phyloP scores from a whole-genome alignment of 2,797 vertebrate species.

The Toxotes lorentzi region DNA sequence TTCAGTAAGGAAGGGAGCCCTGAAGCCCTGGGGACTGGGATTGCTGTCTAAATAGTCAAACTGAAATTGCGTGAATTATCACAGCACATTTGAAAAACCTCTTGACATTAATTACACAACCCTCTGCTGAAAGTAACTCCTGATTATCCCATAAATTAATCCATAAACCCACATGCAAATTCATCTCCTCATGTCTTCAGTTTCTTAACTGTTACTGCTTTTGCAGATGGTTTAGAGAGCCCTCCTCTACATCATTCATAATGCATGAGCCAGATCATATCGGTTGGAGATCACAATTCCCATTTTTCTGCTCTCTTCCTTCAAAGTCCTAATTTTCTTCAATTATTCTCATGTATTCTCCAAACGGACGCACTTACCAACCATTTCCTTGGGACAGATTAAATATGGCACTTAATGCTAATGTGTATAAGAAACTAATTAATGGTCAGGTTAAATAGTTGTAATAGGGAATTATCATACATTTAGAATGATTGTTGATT shows the following conservation, averaged over 20 bases:
- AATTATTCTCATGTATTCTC: slow-evolving; percentile 53
- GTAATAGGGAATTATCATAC: not conserved
- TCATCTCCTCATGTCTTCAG: slow-evolving; percentile 39
- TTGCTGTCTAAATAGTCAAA: slow-evolving; percentile 55
- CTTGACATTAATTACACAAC: slow-evolving; percentile 78
- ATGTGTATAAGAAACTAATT: not conserved
- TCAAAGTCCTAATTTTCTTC: slow-evolving; percentile 59
- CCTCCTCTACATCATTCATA: slow-evolving; percentile 62
- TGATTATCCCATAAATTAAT: slow-evolving; percentile 73
- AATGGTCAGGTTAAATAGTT: not conserved
- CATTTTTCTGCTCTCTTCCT: slow-evolving; percentile 39
- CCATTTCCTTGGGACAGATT: slow-evolving; percentile 44
- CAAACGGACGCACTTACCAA: slow-evolving; percentile 14
- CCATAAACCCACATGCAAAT: slow-evolving; percentile 65
- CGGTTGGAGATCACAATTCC: slow-evolving; percentile 53
- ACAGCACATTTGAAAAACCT: slow-evolving; percentile 70
- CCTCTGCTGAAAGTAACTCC: slow-evolving; percentile 65
- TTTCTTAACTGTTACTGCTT: slow-evolving; percentile 56
- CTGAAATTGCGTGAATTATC: slow-evolving; percentile 69
- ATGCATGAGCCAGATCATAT: slow-evolving; percentile 65
- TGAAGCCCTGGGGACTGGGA: slow-evolving; percentile 22
- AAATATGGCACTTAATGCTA: slow-evolving; percentile 31
- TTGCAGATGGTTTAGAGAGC: slow-evolving; percentile 46
- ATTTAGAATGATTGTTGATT: not conserved
- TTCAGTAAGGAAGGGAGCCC: slow-evolving; percentile 15